Evolutionary conservation across 1,140 invertebrate genomes (phyloP), one percentile per base, ranked within the genome.

Genomic region (Leptinotarsa lineolata): DNA sequence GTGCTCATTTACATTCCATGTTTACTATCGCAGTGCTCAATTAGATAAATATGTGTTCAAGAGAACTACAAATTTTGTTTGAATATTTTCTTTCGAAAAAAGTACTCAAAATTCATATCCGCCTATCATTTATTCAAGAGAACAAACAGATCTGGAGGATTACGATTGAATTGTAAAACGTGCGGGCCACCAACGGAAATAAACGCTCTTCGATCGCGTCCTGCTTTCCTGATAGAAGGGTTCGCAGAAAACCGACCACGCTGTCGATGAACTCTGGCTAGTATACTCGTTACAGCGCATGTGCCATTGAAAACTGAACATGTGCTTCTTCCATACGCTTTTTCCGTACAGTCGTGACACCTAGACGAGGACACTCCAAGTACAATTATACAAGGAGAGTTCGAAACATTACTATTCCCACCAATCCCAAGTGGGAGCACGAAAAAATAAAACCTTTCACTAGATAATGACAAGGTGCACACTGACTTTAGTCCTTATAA

Each of bases 161-260:
- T 39, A 15, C 22, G 21, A 65, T 65, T 65, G 63, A 65, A 65
- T 65, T 8, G 16, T 16, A 65, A 65, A 65, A 65, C 63, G 63
- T 65, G 63, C 22, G 4, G 24, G 18, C 8, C 39, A 22, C 22
- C 21, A 16, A 54, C 48, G 48, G 48, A 54, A 65, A 65, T 16
- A 65, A 16, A 18, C 22, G 30, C 66, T 59, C 30, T 44, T 58
- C 64, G 3, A 15, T 8, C 15, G 20, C 2, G 13, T 72, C 58
- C 61, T 74, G 69, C 24, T 58, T 18, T 74, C 73, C 73, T 74
- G 73, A 30, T 74, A 71, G 12, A 30, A 18, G 73, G 61, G 60
- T 44, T 45, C 70, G 68, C 18, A 16, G 22, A 68, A 74, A 74
- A 74, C 73, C 73, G 73, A 74, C 73, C 73, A 74, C 73, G 73